phyloP scores from a whole-genome alignment of 2,888 invertebrate species.

The Diaphora mendica region DNA sequence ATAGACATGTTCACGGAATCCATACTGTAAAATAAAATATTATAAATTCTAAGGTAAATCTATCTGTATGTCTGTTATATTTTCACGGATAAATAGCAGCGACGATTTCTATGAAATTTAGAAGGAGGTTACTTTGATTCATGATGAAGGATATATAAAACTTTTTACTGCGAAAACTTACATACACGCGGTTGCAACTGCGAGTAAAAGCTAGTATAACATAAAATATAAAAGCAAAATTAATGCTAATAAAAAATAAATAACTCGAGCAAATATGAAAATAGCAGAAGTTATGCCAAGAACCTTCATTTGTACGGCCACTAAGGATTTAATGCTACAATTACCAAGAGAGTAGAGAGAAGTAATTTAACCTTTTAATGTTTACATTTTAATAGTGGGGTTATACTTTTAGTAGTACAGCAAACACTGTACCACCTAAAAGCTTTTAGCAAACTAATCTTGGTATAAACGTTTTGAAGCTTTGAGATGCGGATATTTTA shows the following conservation, averaged over 20 bases:
- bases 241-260: background rate
- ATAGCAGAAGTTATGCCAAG: background rate
- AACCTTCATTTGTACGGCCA: background rate
- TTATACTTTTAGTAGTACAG: background rate
- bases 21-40: no score
- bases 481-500: background rate
- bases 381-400: background rate
- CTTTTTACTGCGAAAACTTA: no score
- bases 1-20: no score
- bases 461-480: background rate
- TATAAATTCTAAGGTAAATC: no score
- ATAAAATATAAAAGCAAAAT: background rate
- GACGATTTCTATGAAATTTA: no score
- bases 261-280: background rate
- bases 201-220: no score
- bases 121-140: no score
- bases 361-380: background rate
- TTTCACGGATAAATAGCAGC: no score
- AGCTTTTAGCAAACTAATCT: constrained; percentile 4
- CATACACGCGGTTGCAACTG: no score
- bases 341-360: background rate
- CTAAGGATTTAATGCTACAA: background rate
- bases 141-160: no score
- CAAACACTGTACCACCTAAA: background rate
- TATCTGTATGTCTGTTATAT: no score